Conservation (phyloP, 2,888 invertebrate genomes). For the Patella caerulea region DNA sequence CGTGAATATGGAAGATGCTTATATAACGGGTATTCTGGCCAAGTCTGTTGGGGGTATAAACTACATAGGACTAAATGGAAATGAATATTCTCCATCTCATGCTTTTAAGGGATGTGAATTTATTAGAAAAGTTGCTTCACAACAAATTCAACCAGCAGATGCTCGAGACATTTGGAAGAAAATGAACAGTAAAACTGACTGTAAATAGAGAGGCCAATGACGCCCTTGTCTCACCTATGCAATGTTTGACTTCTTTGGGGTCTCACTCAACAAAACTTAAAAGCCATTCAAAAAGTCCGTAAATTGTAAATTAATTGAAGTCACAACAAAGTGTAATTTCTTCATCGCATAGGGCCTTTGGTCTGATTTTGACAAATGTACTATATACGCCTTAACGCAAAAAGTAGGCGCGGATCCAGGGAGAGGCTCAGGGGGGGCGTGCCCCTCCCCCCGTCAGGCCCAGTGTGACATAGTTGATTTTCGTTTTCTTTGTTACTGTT, state of each 20-base stretch:
- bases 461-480: too few relatives aligned
- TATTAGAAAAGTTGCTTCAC: background rate
- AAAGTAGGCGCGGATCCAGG: too few relatives aligned
- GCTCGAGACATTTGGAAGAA: background rate
- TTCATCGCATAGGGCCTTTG: too few relatives aligned
- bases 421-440: too few relatives aligned
- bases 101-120: background rate
- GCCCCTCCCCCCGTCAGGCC: too few relatives aligned
- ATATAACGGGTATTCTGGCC: conserved; percentile 52
- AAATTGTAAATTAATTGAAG: too few relatives aligned
- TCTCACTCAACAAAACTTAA: too few relatives aligned
- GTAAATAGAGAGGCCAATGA: background rate
- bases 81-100: background rate
- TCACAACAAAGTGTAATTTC: too few relatives aligned
- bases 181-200: background rate
- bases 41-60: conserved; percentile 30
- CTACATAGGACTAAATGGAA: background rate
- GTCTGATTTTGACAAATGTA: too few relatives aligned
- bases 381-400: too few relatives aligned
- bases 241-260: background rate
- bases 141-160: background rate
- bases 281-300: too few relatives aligned
- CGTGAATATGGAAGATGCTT: conserved; percentile 54
- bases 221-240: background rate
- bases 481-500: too few relatives aligned